Evolutionary conservation across 92 coral and sea anemone species (phyloP).

Genomic region (Bergia sp.): DNA sequence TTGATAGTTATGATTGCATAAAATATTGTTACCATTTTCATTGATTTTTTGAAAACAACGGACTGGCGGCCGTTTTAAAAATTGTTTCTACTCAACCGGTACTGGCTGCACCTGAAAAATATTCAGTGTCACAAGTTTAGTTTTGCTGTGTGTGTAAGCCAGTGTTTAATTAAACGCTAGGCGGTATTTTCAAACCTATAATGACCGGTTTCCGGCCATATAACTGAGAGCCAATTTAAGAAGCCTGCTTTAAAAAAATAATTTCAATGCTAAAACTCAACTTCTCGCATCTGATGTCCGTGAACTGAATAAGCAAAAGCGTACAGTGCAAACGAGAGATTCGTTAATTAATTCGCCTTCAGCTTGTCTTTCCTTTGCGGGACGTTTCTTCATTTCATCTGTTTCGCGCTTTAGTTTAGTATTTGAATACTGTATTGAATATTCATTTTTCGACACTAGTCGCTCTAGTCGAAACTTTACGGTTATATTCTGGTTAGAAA

Average conservation of each 20-base stretch:
- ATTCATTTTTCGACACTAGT: conserved; percentile 28
- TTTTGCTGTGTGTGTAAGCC: conserved; percentile 23
- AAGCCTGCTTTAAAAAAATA: conserved; percentile 39
- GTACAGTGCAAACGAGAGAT: conserved; percentile 26
- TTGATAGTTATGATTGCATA: conserved; percentile 20
- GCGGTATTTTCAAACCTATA: conserved; percentile 26
- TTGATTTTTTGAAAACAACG: conserved; percentile 27
- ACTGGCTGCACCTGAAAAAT: conserved; percentile 31
- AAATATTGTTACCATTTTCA: conserved; percentile 13
- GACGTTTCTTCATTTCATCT: conserved; percentile 27
- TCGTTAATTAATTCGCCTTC: conserved; percentile 17
- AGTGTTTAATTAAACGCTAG: conserved; percentile 32
- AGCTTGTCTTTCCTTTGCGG: conserved; percentile 25
- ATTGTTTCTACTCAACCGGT: conserved; percentile 36
- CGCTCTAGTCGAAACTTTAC: conserved; percentile 27
- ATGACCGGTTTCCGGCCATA: conserved; percentile 46
- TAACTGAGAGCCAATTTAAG: conserved; percentile 35
- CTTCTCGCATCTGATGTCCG: conserved; percentile 42
- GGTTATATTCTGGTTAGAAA: conserved; percentile 39
- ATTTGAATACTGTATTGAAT: conserved; percentile 37
- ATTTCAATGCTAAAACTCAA: conserved; percentile 30
- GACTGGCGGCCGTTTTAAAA: conserved; percentile 28
- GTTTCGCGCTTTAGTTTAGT: conserved; percentile 39
- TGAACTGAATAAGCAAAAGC: conserved; percentile 36
- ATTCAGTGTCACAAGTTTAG: conserved; percentile 35